Conservation (phyloP, 53 echinoderm and acorn worm species). For the Arbacia lixula region DNA sequence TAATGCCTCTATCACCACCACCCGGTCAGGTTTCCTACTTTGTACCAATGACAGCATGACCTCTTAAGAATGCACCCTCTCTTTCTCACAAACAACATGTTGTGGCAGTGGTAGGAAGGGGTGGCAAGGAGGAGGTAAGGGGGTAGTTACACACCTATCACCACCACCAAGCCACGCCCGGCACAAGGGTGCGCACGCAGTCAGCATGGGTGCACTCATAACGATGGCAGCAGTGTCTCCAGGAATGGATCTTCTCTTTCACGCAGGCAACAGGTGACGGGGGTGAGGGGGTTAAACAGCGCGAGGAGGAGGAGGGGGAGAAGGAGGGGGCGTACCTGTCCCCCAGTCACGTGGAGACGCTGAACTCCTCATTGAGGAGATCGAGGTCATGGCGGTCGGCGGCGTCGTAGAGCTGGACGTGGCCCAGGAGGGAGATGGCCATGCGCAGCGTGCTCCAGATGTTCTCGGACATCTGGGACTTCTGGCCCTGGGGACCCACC, state of each 20-base stretch:
- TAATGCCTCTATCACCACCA: no score
- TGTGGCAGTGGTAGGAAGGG: neutral
- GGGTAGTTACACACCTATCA: neutral
- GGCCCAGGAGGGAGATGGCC: slow-evolving; percentile 88
- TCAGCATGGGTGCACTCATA: slow-evolving; percentile 38
- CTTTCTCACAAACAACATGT: neutral
- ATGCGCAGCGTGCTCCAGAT: slow-evolving; percentile 97
- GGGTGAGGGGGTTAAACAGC: no score
- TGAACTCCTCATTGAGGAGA: slow-evolving; percentile 72
- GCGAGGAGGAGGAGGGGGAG: no score
- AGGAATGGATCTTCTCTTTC: slow-evolving; percentile 14
- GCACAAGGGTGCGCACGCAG: slow-evolving; percentile 45
- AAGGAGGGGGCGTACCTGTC: neutral
- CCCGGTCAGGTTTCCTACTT: no score
- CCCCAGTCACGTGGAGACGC: slow-evolving; percentile 67
- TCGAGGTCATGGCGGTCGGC: slow-evolving; percentile 84
- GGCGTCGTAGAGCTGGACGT: slow-evolving; percentile 77
- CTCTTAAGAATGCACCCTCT: neutral
- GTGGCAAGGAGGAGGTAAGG: neutral
- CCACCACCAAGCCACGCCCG: slow-evolving; percentile 63
- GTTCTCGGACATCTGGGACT: slow-evolving; percentile 89
- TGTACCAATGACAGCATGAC: no score
- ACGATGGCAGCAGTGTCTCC: slow-evolving; percentile 23
- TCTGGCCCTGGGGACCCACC: slow-evolving; percentile 80
- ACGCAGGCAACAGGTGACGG: no score